Evolutionary conservation across 2,797 vertebrate genomes (phyloP), one percentile per base, ranked within the genome.

Genomic region (Malacoctenus gilli): DNA sequence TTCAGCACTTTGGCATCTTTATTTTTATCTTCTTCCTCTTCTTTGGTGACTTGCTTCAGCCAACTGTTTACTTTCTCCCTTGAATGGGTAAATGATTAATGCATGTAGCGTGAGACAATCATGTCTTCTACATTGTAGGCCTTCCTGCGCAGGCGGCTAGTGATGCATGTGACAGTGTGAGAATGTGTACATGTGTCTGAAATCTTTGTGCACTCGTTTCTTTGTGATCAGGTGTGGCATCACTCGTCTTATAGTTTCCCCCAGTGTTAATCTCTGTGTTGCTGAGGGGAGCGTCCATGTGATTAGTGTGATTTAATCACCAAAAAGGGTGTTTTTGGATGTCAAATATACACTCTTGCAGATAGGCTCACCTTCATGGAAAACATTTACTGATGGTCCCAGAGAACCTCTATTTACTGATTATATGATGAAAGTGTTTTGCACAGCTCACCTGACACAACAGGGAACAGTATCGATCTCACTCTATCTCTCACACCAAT

Each of bases 51-150:
- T 52, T 65, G 32, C 43, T 76, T 58, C 39, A 31, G 46, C 23
- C 21, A 25, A 54, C 57, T 46, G 34, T 74, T 71, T 58, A 36
- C 48, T 49, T 53, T 52, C 70, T 56, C 61, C 60, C 8, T n/a
- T 66, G 75, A 78, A 47, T 18, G 64, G 51, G 37, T 71, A 56
- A 85, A 77, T 79, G 67, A 85, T 76, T 80, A 75, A 80, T 77
- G 41, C 74, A 43, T 7, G 8, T 42, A 31, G 40, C 36, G 42
- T 36, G 40, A 36, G 53, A 59, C 59, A 38, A 40, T 61, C 32
- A 67, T 54, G 53, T 49, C 42, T 23, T 10, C 49, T 63, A 22
- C 40, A 55, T 50, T 50, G 63, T 25, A 20, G 15, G 36, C 25
- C 49, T 30, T 44, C 25, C 64, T 36, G 56, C 59, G 51, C 59